phyloP scores from a whole-genome alignment of 2,113 vertebrate genomes.

The Australoheros scitulus region DNA sequence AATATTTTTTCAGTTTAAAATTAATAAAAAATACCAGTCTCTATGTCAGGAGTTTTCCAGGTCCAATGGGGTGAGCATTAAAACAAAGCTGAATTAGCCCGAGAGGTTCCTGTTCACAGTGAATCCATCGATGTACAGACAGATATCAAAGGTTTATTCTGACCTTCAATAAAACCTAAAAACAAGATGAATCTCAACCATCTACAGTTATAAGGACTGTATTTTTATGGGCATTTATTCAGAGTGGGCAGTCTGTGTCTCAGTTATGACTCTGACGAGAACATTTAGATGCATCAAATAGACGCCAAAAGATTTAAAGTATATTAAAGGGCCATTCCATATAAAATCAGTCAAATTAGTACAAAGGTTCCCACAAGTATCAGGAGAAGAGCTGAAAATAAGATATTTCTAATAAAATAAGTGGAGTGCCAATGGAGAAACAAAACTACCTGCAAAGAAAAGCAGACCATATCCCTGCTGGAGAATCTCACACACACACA shows the following conservation, averaged over 20 bases:
- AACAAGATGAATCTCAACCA: neutral
- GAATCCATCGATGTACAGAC: neutral
- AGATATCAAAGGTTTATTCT: neutral
- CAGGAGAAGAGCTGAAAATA: neutral
- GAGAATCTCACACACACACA: neutral
- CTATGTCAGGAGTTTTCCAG: neutral
- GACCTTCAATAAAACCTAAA: neutral
- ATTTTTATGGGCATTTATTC: slow-evolving; percentile 15
- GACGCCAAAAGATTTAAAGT: neutral
- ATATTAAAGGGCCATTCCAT: neutral
- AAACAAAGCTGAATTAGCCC: neutral
- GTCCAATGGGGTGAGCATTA: neutral
- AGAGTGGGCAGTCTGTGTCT: neutral
- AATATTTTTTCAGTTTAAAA: neutral
- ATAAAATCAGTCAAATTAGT: neutral
- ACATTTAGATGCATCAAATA: no score
- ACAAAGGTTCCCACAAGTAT: neutral
- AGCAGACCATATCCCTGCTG: neutral
- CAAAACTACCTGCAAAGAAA: neutral
- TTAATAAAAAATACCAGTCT: neutral
- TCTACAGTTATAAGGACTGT: neutral
- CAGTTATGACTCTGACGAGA: no score
- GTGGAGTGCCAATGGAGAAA: no score
- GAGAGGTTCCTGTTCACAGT: neutral
- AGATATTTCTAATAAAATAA: neutral